Evolutionary conservation across 2,797 vertebrate species (phyloP).

Genomic region (Scolopax bukidnonensis): DNA sequence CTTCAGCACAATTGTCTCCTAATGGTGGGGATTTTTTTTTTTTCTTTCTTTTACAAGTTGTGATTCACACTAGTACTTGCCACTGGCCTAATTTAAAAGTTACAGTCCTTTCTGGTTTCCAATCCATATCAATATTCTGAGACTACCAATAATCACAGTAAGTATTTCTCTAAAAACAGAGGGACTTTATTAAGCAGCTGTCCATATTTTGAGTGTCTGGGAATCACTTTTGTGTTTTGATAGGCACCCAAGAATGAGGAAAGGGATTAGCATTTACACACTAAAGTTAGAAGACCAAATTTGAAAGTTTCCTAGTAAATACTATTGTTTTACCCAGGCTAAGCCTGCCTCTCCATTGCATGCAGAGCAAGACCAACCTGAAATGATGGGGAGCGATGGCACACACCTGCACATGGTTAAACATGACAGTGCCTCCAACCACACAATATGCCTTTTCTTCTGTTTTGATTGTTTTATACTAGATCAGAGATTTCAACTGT

Average conservation of each 20-base stretch:
- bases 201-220: background rate
- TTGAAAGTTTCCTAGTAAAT: background rate
- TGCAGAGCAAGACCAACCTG: background rate
- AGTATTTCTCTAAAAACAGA: background rate
- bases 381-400: accelerated
- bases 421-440: background rate
- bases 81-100: background rate
- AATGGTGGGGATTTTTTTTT: background rate
- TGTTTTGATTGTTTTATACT: conserved; percentile 2
- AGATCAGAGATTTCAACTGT: background rate
- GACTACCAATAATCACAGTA: background rate
- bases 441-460: background rate
- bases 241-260: background rate
- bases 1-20: background rate
- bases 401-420: background rate
- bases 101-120: background rate
- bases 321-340: background rate
- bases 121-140: background rate
- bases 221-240: background rate
- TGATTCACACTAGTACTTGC: background rate
- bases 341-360: background rate
- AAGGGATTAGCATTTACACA: background rate
- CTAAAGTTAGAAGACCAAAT: background rate
- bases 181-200: background rate
- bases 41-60: background rate